These are phyloP conservation scores for Notechis scutatus DNA, from an alignment of 2,113 vertebrate species.

Conservation along the genomic window DNA sequence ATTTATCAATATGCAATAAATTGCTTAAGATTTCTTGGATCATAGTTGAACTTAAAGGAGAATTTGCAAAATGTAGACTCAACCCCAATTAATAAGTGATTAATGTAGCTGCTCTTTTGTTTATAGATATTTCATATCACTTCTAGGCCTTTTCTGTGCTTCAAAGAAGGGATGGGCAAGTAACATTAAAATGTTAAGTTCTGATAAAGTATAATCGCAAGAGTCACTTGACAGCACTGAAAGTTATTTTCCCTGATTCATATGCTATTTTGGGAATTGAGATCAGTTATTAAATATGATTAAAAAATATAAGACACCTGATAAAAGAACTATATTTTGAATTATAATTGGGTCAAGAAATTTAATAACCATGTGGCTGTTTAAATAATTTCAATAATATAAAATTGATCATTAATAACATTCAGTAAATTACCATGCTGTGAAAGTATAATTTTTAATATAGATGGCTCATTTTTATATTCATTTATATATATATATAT, in stretches of 20 bases:
- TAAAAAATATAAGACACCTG: neutral
- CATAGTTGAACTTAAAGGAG: slow-evolving; percentile 29
- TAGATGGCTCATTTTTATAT: neutral
- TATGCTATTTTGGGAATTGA: slow-evolving; percentile 17
- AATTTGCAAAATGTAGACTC: slow-evolving; percentile 32
- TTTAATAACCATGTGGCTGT: slow-evolving; percentile 5
- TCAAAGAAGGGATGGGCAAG: slow-evolving; percentile 36
- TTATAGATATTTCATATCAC: slow-evolving; percentile 28
- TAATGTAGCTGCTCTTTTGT: slow-evolving; percentile 40
- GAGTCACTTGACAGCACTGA: slow-evolving; percentile 13
- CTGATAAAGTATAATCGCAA: slow-evolving; percentile 31
- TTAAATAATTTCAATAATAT: slow-evolving; percentile 14
- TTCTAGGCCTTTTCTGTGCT: slow-evolving; percentile 29
- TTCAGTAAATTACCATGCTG: slow-evolving; percentile 11
- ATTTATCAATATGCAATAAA: slow-evolving; percentile 31
- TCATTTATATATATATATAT: neutral
- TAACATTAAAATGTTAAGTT: slow-evolving; percentile 51
- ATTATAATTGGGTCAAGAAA: neutral
- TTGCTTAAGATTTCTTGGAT: slow-evolving; percentile 34
- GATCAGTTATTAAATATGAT: slow-evolving; percentile 11
- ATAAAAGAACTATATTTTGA: neutral
- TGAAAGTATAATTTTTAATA: neutral
- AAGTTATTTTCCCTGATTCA: slow-evolving; percentile 31
- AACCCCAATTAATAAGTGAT: slow-evolving; percentile 36
- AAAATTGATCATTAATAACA: slow-evolving; percentile 13